phyloP scores from a whole-genome alignment of 1,140 invertebrate genomes.

The Triops longicaudatus region DNA sequence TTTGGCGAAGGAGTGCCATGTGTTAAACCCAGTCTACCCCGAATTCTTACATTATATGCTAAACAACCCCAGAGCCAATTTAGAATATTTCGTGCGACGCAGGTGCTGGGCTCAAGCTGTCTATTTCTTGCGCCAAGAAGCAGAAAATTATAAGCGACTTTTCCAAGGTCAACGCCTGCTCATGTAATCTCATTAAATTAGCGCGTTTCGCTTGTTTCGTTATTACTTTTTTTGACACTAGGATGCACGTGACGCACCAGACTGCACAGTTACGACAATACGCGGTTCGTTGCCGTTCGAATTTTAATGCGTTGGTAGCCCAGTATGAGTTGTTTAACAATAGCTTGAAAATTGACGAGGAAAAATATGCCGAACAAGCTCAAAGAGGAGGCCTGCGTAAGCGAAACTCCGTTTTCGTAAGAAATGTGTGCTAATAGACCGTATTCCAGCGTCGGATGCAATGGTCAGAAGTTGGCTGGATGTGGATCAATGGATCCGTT shows the following conservation, averaged over 20 bases:
- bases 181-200: not conserved
- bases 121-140: constrained; percentile 16
- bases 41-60: constrained; percentile 22
- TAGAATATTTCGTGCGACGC: constrained; percentile 17
- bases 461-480: constrained; percentile 18
- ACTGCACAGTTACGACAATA: constrained; percentile 18
- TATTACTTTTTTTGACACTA: not conserved
- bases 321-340: constrained; percentile 11
- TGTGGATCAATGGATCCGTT: constrained; percentile 19
- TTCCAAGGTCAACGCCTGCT: not conserved
- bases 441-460: constrained; percentile 16
- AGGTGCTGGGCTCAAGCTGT: constrained; percentile 26
- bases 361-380: constrained; percentile 18
- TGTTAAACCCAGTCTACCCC: constrained; percentile 16
- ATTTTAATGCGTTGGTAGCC: not conserved
- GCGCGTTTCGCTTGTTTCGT: not conserved
- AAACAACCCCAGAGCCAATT: constrained; percentile 17
- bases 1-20: not conserved
- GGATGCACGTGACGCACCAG: constrained; percentile 18
- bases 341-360: constrained; percentile 23
- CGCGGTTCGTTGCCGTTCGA: not conserved
- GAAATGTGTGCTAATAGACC: too few species aligned
- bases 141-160: not conserved
- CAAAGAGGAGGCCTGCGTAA: constrained; percentile 23
- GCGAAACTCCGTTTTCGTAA: not conserved